These are phyloP conservation scores for Percopsis transmontana DNA, from an alignment of 2,113 vertebrate genomes.

Conservation along the genomic window DNA sequence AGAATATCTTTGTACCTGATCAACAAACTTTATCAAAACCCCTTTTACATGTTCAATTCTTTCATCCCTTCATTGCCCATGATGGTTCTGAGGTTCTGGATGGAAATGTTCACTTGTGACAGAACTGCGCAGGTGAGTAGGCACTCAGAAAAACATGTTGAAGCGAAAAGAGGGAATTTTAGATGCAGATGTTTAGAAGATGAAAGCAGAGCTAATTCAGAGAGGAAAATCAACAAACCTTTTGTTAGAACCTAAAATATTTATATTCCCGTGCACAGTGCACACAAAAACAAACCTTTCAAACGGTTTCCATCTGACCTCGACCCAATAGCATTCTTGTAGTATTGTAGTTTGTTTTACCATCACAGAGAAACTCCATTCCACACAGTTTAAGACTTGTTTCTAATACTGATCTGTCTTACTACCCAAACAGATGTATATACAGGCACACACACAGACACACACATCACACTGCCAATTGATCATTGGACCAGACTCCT, in stretches of 20 bases:
- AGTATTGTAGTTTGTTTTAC: neutral
- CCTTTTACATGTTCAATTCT: constrained; percentile 30
- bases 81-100: constrained; percentile 59
- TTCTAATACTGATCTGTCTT: neutral
- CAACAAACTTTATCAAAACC: constrained; percentile 43
- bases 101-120: constrained; percentile 65
- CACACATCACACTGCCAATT: constrained; percentile 37
- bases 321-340: constrained; percentile 15
- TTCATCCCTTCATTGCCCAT: constrained; percentile 57
- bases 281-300: constrained; percentile 14
- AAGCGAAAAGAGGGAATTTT: constrained; percentile 53
- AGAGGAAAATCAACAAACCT: constrained; percentile 43
- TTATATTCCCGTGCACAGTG: constrained; percentile 23
- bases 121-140: constrained; percentile 45
- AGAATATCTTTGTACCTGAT: constrained; percentile 47
- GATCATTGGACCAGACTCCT: constrained; percentile 56
- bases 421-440: neutral
- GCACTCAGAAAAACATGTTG: constrained; percentile 34
- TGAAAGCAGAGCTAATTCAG: constrained; percentile 47
- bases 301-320: constrained; percentile 19
- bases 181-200: constrained; percentile 47
- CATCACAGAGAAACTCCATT: neutral
- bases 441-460: constrained; percentile 3
- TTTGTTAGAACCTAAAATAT: constrained; percentile 36
- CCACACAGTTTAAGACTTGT: constrained; percentile 1